Base-by-base conservation (phyloP, 2,113 vertebrate genomes). In the Oreochromis spilurus region DNA sequence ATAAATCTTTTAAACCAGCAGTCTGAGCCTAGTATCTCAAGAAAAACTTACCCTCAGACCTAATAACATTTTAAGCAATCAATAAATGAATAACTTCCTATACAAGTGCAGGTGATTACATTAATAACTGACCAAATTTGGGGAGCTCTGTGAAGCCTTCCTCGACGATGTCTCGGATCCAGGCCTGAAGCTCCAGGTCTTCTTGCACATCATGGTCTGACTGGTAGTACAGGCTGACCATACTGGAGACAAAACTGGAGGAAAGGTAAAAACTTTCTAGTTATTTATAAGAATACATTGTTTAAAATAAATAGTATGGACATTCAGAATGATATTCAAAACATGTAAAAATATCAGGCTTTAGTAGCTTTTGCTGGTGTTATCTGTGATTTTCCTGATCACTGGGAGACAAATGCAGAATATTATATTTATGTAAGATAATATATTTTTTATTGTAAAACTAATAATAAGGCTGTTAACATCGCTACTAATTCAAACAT, bases 131-230 rank as follows among this genome's bases (percentile, higher is more conserved):
- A 96, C 96, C 96, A 85, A 97, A 97, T 9, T 67, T 31, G 13
- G 95, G 94, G 16, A 95, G 65, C 5, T 96, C 94, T 2, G 77
- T 80, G 81, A 97, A 96, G 48, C 95, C 96, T 29, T 97, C 92
- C n/a, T 85, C 29, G 19, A 91, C 17, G 11, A 95, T 65, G 9
- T 96, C 95, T 57, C n/a, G 67, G 82, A 96, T 90, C 95, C 96
- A 96, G 6, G 92, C 94, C 84, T 96, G 96, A n/a, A 96, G 94
- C 89, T 97, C 96, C 0, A 10, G 29, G 78, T 96, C 96, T 45
- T 91, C n/a, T 8, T 84, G 53, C 11, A 95, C 88, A 2, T 95
- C 92, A 0, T 9, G 24, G 54, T 97, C 93, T 1, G 92, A 90
- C 3, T 24, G 40, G 60, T 96, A 96, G 84, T 91, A 96, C 83